A percentile compares a stretch with the other conserved stretches of the same genome.
Evolutionary conservation across 2,888 invertebrate genomes (phyloP).

Genomic region (Acleris cristana): DNA sequence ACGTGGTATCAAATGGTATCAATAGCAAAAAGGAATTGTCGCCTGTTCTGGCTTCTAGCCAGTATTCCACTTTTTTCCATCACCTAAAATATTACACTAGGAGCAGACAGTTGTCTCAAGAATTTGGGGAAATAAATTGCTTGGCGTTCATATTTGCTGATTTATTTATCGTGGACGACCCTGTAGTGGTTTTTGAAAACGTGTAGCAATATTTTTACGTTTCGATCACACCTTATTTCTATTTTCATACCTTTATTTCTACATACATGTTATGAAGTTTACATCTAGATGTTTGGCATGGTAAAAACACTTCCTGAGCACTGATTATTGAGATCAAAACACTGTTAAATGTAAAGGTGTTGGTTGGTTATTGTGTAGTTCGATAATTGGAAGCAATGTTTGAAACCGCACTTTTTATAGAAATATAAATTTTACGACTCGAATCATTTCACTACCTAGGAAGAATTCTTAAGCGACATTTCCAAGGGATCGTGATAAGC

Average conservation of each 20-base stretch:
- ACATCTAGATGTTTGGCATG: too few species aligned
- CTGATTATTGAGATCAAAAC: too few species aligned
- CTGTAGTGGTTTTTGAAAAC: slow-evolving; percentile 2
- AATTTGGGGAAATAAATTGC: slow-evolving; percentile 47
- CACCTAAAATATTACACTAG: slow-evolving; percentile 38
- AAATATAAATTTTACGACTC: too few species aligned
- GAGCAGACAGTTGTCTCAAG: slow-evolving; percentile 39
- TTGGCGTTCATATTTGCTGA: slow-evolving; percentile 45
- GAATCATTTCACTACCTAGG: too few species aligned
- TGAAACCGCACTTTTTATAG: too few species aligned
- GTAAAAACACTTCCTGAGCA: too few species aligned
- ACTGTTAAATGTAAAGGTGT: too few species aligned
- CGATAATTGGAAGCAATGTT: too few species aligned
- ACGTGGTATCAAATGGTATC: slow-evolving; percentile 57
- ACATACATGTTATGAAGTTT: neutral
- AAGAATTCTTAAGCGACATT: too few species aligned
- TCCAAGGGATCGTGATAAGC: neutral
- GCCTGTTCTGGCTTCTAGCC: slow-evolving; percentile 61
- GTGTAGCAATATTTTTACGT: neutral
- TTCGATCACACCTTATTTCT: neutral
- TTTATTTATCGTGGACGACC: slow-evolving; percentile 25
- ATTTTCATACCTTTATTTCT: neutral
- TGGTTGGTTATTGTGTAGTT: too few species aligned
- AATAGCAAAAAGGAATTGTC: slow-evolving; percentile 63
- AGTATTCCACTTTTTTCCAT: slow-evolving; percentile 46